Evolutionary conservation across 2,888 invertebrate species (phyloP).

Genomic region (Plemyria rubiginata): DNA sequence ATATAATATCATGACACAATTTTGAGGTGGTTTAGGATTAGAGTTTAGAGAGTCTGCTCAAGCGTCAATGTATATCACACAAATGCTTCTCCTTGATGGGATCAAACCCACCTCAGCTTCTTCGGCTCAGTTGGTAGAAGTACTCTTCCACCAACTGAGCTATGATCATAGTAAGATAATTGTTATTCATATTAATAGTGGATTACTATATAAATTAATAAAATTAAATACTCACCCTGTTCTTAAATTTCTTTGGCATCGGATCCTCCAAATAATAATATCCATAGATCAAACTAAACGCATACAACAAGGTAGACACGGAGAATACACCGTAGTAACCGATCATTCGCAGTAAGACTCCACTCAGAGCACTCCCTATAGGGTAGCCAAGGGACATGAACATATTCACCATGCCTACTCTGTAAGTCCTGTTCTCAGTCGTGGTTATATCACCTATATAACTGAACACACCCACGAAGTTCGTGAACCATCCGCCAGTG

Average conservation of each 20-base stretch:
- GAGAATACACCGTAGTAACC: conserved; percentile 93
- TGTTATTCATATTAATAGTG: no score
- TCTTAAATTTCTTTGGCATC: conserved; percentile 57
- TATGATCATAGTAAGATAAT: no score
- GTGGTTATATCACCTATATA: conserved; percentile 95
- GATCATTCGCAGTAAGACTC: conserved; percentile 88
- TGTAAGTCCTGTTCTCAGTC: conserved; percentile 90
- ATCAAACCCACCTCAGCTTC: no score
- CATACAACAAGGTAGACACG: conserved; percentile 88
- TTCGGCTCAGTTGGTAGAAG: no score
- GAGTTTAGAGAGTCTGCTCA: no score
- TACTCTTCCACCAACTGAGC: no score
- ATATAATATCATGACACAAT: no score
- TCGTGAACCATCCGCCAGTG: conserved; percentile 94
- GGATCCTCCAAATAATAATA: conserved; percentile 88
- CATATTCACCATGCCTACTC: conserved; percentile 94
- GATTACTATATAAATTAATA: neutral
- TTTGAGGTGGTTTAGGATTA: no score
- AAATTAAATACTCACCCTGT: conserved; percentile 41
- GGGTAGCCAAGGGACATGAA: conserved; percentile 95
- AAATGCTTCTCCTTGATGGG: no score
- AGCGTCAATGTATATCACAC: no score
- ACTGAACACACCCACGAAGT: conserved; percentile 94
- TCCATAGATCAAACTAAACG: conserved; percentile 90
- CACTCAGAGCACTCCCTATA: conserved; percentile 94